Evolutionary conservation across 2,797 vertebrate species (phyloP).

Genomic region (Acipenser transmontanus): DNA sequence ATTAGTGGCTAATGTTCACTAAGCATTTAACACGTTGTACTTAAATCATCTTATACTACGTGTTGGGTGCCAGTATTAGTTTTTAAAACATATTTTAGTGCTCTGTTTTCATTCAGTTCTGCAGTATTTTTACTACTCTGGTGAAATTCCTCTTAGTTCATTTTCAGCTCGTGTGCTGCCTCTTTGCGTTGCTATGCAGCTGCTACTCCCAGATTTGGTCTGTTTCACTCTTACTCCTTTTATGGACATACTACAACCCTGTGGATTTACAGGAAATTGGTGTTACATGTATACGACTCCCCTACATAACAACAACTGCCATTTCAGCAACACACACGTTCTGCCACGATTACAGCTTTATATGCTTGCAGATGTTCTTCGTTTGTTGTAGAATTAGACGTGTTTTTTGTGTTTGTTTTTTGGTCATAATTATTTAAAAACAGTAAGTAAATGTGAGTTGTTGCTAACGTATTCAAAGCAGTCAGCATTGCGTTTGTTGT

Average conservation of each 20-base stretch:
- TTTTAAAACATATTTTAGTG: too few relatives aligned
- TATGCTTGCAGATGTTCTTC: background rate
- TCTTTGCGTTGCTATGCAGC: conserved; percentile 7
- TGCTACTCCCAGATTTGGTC: conserved; percentile 35
- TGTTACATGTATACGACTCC: conserved; percentile 53
- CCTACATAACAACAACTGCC: background rate
- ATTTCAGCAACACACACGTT: too few relatives aligned
- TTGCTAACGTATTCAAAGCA: too few relatives aligned
- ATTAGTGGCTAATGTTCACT: too few relatives aligned
- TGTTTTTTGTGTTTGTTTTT: background rate
- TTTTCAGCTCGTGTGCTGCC: conserved; percentile 24
- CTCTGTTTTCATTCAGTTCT: too few relatives aligned
- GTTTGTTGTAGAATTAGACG: fast-evolving
- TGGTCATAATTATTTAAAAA: background rate
- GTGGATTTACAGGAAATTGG: conserved; percentile 40
- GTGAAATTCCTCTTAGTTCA: background rate
- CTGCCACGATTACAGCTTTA: background rate
- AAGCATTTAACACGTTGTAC: too few relatives aligned
- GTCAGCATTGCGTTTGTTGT: conserved; percentile 22
- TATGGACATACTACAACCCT: conserved; percentile 37
- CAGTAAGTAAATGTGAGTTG: too few relatives aligned
- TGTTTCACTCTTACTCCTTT: conserved; percentile 43
- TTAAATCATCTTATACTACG: too few relatives aligned
- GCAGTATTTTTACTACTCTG: too few relatives aligned
- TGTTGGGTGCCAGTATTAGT: too few relatives aligned